Conservation (phyloP, 2,888 invertebrate genomes). For the Tetragnatha montana region DNA sequence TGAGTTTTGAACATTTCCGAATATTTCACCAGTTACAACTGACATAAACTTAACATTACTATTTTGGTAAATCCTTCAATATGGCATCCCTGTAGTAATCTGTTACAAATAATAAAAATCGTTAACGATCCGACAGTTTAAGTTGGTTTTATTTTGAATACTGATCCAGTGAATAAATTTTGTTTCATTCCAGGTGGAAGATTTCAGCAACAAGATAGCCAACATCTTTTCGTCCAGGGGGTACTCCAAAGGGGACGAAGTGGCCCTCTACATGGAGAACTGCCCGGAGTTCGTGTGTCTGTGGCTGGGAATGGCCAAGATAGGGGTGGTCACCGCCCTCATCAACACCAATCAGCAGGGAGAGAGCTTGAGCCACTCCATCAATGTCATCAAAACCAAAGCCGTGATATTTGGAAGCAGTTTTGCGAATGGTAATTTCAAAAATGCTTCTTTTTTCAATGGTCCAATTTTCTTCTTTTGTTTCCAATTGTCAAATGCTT, state of each 20-base stretch:
- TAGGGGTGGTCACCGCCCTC: slow-evolving; percentile 87
- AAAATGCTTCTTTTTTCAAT: too few relatives aligned
- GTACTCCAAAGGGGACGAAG: slow-evolving; percentile 89
- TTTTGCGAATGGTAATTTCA: slow-evolving; percentile 1
- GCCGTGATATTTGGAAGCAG: slow-evolving; percentile 82
- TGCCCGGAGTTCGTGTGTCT: slow-evolving; percentile 91
- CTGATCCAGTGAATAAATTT: neutral
- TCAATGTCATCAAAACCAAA: slow-evolving; percentile 88
- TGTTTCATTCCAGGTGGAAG: slow-evolving; percentile 82
- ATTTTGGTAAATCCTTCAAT: too few relatives aligned
- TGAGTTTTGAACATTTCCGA: too few relatives aligned
- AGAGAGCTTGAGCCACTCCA: slow-evolving; percentile 89
- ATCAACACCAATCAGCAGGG: slow-evolving; percentile 95
- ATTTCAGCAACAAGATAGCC: slow-evolving; percentile 88
- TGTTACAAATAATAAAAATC: neutral
- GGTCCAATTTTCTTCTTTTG: too few relatives aligned
- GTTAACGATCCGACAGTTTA: neutral
- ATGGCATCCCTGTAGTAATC: neutral
- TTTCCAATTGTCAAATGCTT: too few relatives aligned
- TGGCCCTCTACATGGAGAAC: slow-evolving; percentile 93
- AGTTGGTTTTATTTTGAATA: too few relatives aligned
- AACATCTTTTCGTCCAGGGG: slow-evolving; percentile 87
- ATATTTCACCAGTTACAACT: too few relatives aligned
- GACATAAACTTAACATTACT: too few relatives aligned
- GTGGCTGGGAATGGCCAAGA: slow-evolving; percentile 94